Evolutionary conservation across 2,113 vertebrate genomes (phyloP).

Genomic region (Synchiropus splendidus): DNA sequence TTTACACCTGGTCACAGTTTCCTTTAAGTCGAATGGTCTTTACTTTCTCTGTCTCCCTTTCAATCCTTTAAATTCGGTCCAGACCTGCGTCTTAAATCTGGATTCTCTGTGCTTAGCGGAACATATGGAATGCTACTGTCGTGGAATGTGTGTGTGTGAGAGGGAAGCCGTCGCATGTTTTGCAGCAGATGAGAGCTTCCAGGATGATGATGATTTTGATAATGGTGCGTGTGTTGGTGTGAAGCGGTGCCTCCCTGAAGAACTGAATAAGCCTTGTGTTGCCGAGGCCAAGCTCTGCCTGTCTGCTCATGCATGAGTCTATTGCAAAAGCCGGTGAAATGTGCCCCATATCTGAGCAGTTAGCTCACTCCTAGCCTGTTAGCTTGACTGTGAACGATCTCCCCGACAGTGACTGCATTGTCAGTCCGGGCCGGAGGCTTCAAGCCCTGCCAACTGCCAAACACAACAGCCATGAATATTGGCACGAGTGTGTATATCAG

Average conservation of each 20-base stretch:
- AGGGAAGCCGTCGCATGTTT: constrained; percentile 28
- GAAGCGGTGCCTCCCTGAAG: constrained; percentile 31
- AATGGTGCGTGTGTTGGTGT: constrained; percentile 38
- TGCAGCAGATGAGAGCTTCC: constrained; percentile 41
- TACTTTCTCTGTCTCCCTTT: no score
- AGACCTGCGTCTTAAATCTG: constrained; percentile 52
- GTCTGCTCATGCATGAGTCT: constrained; percentile 62
- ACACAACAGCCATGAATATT: constrained; percentile 37
- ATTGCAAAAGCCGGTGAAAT: constrained; percentile 42
- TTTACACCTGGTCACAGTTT: no score
- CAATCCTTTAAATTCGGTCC: constrained; percentile 57
- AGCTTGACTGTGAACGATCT: constrained; percentile 44
- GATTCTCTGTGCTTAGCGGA: constrained; percentile 57
- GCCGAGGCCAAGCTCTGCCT: constrained; percentile 51
- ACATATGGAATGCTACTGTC: constrained; percentile 65
- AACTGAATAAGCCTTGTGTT: constrained; percentile 60
- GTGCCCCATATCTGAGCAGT: constrained; percentile 50
- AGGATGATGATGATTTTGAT: constrained; percentile 56
- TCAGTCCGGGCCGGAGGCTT: no score
- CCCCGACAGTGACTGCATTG: constrained; percentile 50
- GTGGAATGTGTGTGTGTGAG: constrained; percentile 36
- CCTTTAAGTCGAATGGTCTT: no score
- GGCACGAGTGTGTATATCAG: constrained; percentile 6
- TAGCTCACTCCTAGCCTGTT: constrained; percentile 50
- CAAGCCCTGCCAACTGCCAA: constrained; percentile 33